Base-by-base conservation (phyloP, 2,888 invertebrate genomes). In the Orchesellides sinensis region DNA sequence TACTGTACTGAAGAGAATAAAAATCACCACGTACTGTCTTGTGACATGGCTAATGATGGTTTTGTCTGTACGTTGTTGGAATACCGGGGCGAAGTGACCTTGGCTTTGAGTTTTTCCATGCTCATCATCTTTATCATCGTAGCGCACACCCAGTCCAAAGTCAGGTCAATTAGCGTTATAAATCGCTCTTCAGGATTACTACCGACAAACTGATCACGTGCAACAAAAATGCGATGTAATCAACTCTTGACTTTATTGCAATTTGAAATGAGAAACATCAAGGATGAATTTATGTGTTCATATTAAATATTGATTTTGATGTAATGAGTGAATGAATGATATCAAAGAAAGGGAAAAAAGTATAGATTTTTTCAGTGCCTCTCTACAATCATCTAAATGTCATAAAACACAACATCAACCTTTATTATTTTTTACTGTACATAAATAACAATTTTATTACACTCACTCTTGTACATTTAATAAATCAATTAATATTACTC, bases 391-490 rank as follows among this genome's bases (percentile, higher is more conserved):
- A 14, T 59, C 29, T 21, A 5, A 23, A 23, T 14, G 25, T 54
- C 14, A 23, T 54, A 21, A 14, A 40, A 54, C 21, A 54, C 54
- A 54, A 54, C 54, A 54, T 54, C 54, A 54, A 54, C 25, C 54
- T 54, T 52, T 25, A 68, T 56, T 54, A 23, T 5, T 47, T 69
- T 69, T 54, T 69, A 69, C 35, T 54, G 69, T 69, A 69, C 52
- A 69, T 69, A 69, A 69, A 69, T 69, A 69, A 69, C 69, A 69
- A 69, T 69, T 66, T 47, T 69, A 52, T 27, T 25, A 35, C 17
- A 52, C 4, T 2, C 19, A 69, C 54, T 32, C 47, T 25, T 21
- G 19, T 17, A 61, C 35, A 61, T 29, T 61, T 61, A 61, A 52
- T 32, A 35, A 40, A n/a, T n/a, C n/a, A n/a, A n/a, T n/a, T 40